Percentiles rank a stretch among this genome's conserved stretches.
These are phyloP conservation scores for Bellardia pandia DNA, from an alignment of 2,888 invertebrate species.

Conservation along the genomic window DNA sequence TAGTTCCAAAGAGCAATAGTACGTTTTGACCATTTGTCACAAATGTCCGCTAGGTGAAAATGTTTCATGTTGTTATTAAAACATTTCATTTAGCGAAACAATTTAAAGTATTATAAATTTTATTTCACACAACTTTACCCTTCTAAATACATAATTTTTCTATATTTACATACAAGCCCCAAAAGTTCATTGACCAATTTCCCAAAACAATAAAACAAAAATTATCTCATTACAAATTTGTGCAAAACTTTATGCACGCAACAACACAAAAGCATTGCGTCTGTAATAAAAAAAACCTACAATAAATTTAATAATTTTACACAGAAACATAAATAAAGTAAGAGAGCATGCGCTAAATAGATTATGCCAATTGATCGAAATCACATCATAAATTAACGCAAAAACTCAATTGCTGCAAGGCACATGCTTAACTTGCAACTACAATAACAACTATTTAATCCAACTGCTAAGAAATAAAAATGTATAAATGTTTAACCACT, in stretches of 20 bases:
- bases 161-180: conserved; percentile 35
- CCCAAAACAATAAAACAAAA: conserved; percentile 77
- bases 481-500: conserved; percentile 59
- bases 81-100: neutral
- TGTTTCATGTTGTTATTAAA: too few species aligned
- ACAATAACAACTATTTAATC: conserved; percentile 51
- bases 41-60: too few species aligned
- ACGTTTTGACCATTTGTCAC: too few species aligned
- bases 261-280: conserved; percentile 30
- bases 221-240: conserved; percentile 82
- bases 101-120: neutral
- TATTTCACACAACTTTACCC: neutral
- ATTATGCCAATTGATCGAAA: conserved; percentile 84
- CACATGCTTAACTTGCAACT: conserved; percentile 68
- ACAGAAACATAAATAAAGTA: conserved; percentile 62
- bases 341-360: conserved; percentile 80
- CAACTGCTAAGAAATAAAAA: conserved; percentile 48
- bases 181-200: conserved; percentile 78
- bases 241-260: conserved; percentile 73
- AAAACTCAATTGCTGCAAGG: conserved; percentile 74
- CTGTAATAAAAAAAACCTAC: conserved; percentile 31
- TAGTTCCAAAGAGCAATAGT: too few species aligned
- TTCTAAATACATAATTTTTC: neutral
- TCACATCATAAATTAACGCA: conserved; percentile 82
- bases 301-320: conserved; percentile 48